Base-by-base conservation (phyloP, 1,140 invertebrate species). In the Caligus rogercresseyi region DNA sequence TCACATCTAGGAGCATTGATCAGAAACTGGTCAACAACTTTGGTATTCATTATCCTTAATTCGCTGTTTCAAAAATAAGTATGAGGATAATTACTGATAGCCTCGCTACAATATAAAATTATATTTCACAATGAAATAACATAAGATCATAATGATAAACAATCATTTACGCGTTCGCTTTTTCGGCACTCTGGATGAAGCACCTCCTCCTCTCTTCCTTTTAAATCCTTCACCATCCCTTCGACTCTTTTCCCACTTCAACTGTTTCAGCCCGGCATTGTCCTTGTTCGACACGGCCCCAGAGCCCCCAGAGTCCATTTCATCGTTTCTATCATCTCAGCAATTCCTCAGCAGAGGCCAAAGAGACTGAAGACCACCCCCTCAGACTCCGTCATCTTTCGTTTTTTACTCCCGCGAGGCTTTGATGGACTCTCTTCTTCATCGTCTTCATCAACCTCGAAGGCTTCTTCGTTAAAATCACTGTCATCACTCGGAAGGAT, bases 221-320 rank as follows among this genome's bases (percentile, higher is more conserved):
- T 54, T 63, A 51, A 13, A 13, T 51, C n/a, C n/a, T 51, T 16
- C 43, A 13, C 43, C 43, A 15, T 55, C 19, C 54, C 20, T 19
- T 58, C 52, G 24, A 61, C 61, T 13, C 24, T 16, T 60, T 60
- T 67, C 20, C 66, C 67, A 61, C 63, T 62, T 56, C 61, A 66
- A 26, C 16, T 62, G 60, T n/a, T 43, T 25, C 56, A 19, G 25
- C 59, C 65, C 1, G 60, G 25, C 20, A 15, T 20, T 18, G 20
- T 61, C 23, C 59, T 61, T 52, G 23, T 20, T 52, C 14, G 55
- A 63, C n/a, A 54, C 64, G 2, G 63, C 57, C 56, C 31, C 52
- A 58, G 66, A 65, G 15, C 61, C 61, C 16, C 58, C 52, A 14
- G 53, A 55, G 31, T 67, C 66, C n/a, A 18, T 54, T 11, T n/a